Evolutionary conservation across 2,888 invertebrate species (phyloP).

Genomic region (Leucoma salicis): DNA sequence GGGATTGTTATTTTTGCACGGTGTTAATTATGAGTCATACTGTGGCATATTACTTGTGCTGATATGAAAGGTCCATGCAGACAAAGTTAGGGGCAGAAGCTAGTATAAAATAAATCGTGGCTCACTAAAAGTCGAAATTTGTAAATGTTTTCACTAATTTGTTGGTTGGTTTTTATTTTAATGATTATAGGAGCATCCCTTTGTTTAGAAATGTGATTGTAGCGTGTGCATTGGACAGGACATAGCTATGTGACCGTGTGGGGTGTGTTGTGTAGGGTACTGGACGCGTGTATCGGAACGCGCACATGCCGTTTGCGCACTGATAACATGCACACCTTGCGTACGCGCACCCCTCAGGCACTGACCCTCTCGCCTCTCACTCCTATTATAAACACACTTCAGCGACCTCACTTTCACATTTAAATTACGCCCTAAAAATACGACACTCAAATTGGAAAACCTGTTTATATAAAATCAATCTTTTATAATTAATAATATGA

Average conservation of each 20-base stretch:
- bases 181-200: conserved; percentile 49
- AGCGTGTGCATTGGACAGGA: conserved; percentile 49
- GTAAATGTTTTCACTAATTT: conserved; percentile 41
- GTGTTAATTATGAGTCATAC: too few relatives aligned
- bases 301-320: conserved; percentile 69
- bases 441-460: conserved; percentile 21
- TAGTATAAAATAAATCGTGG: conserved; percentile 51
- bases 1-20: too few relatives aligned
- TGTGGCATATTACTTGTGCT: too few relatives aligned
- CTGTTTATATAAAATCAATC: conserved; percentile 17
- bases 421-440: conserved; percentile 27
- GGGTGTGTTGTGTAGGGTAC: conserved; percentile 42
- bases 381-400: conserved; percentile 42
- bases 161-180: conserved; percentile 36
- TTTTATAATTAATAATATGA: conserved; percentile 10
- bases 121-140: conserved; percentile 50
- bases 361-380: conserved; percentile 58
- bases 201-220: conserved; percentile 58
- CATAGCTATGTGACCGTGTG: conserved; percentile 42
- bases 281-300: conserved; percentile 70
- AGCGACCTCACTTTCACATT: conserved; percentile 27
- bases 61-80: too few relatives aligned
- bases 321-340: conserved; percentile 80
- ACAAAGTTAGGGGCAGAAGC: too few relatives aligned
- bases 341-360: conserved; percentile 60